phyloP scores from a whole-genome alignment of 1,140 invertebrate genomes.

The Eumeta japonica region DNA sequence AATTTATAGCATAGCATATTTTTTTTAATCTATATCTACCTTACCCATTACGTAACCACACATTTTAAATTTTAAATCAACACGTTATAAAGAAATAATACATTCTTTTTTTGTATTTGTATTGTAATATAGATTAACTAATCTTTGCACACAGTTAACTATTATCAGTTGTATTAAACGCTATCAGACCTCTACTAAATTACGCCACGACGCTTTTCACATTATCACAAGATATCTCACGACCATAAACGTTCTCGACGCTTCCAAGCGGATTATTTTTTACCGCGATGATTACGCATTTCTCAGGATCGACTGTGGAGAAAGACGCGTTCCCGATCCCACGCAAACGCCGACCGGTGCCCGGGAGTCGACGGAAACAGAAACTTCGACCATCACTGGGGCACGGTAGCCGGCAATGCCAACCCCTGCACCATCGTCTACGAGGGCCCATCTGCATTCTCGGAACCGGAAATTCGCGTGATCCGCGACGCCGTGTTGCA shows the following conservation, averaged over 20 bases:
- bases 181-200: too few relatives aligned
- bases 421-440: constrained; percentile 71
- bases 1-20: background rate
- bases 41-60: background rate
- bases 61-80: too few relatives aligned
- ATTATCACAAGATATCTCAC: too few relatives aligned
- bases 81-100: too few relatives aligned
- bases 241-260: too few relatives aligned
- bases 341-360: constrained; percentile 30
- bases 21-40: background rate
- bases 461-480: constrained; percentile 67
- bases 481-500: constrained; percentile 50
- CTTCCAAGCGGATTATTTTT: too few relatives aligned
- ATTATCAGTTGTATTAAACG: too few relatives aligned
- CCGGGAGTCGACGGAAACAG: constrained; percentile 60
- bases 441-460: constrained; percentile 68
- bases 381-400: constrained; percentile 61
- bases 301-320: constrained; percentile 57
- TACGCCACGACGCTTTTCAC: too few relatives aligned
- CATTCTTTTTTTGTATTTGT: too few relatives aligned
- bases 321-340: constrained; percentile 47
- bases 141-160: too few relatives aligned
- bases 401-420: constrained; percentile 52
- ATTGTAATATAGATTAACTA: too few relatives aligned
- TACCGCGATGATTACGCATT: constrained; percentile 1